Conservation (phyloP, 1,140 invertebrate genomes). For the Chymomyza costata region DNA sequence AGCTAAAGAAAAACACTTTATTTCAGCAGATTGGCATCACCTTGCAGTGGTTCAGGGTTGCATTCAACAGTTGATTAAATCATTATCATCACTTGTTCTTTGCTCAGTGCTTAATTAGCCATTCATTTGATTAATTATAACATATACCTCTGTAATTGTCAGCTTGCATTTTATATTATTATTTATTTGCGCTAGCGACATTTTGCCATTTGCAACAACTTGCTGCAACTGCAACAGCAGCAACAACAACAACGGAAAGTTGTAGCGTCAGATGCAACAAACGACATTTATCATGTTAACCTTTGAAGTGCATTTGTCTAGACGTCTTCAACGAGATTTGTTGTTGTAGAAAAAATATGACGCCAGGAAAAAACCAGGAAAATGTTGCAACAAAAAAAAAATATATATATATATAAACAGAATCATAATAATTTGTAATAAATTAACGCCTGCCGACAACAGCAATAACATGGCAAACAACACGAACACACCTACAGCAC, state of each 20-base stretch:
- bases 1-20: no score
- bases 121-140: no score
- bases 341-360: conserved; percentile 15
- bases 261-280: conserved; percentile 43
- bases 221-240: conserved; percentile 33
- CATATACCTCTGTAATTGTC: no score
- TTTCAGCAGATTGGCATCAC: no score
- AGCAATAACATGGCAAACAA: conserved; percentile 11
- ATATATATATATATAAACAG: conserved; percentile 36
- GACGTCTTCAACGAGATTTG: conserved; percentile 66
- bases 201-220: conserved; percentile 43
- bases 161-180: background rate
- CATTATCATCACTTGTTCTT: no score
- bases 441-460: conserved; percentile 62
- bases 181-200: conserved; percentile 12
- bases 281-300: conserved; percentile 73
- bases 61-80: no score
- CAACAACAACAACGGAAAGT: conserved; percentile 1
- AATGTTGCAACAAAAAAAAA: conserved; percentile 34
- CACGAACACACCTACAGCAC: conserved; percentile 37
- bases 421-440: conserved; percentile 74
- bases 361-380: conserved; percentile 22
- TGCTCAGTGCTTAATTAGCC: no score
- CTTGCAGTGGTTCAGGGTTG: no score
- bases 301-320: conserved; percentile 73